Evolutionary conservation across 2,797 vertebrate species (phyloP).

Genomic region (Salarias fasciatus): DNA sequence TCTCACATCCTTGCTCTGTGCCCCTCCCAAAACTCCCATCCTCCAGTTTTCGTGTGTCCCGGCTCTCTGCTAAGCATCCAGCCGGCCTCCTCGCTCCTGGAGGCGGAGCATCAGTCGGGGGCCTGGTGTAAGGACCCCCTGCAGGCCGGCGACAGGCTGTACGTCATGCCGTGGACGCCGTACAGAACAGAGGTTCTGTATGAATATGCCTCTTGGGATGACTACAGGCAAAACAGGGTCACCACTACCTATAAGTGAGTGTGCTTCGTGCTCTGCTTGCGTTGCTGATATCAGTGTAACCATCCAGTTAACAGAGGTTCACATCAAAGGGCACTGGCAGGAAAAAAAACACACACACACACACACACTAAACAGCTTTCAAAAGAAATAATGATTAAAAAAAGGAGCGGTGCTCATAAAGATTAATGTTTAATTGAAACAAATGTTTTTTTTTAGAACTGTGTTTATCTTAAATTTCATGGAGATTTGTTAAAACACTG

Average conservation of each 20-base stretch:
- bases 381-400: too few relatives aligned
- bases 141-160: conserved; percentile 92
- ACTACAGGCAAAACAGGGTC: conserved; percentile 88
- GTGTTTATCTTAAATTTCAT: too few relatives aligned
- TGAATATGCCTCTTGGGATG: conserved; percentile 93
- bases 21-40: conserved; percentile 45
- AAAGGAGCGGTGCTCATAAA: too few relatives aligned
- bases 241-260: conserved; percentile 92
- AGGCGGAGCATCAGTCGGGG: conserved; percentile 92
- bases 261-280: conserved; percentile 33
- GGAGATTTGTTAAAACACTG: too few relatives aligned
- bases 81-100: conserved; percentile 87
- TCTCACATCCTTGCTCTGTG: conserved; percentile 56
- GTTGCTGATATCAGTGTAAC: neutral
- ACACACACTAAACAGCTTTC: too few relatives aligned
- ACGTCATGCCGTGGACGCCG: conserved; percentile 95
- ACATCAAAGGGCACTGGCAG: too few relatives aligned
- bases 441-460: too few relatives aligned
- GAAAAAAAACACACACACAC: too few relatives aligned
- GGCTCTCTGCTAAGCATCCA: conserved; percentile 90
- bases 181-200: conserved; percentile 93
- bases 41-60: conserved; percentile 93
- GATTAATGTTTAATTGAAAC: too few relatives aligned
- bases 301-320: too few relatives aligned
- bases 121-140: conserved; percentile 96